phyloP scores from a whole-genome alignment of 2,888 invertebrate genomes.

The Oxyteleia sp. region DNA sequence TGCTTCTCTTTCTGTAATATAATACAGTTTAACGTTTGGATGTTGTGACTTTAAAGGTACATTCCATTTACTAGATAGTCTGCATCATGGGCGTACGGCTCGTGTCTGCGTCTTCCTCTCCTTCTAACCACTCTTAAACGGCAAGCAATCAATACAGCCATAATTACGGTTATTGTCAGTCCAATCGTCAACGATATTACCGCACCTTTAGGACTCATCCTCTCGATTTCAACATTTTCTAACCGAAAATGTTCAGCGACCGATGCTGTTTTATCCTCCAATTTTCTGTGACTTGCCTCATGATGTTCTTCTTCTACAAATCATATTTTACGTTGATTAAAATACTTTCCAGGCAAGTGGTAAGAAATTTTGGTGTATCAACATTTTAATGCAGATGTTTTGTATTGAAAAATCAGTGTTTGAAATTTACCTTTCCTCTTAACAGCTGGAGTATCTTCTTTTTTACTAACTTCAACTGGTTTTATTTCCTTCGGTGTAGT shows the following conservation, averaged over 20 bases:
- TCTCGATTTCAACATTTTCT: conserved; percentile 78
- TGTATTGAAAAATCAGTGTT: not conserved
- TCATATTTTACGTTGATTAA: conserved; percentile 7
- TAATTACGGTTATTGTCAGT: conserved; percentile 92
- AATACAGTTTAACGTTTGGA: conserved; percentile 53
- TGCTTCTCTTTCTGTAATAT: too few species aligned
- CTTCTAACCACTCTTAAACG: conserved; percentile 93
- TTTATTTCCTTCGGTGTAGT: conserved; percentile 3
- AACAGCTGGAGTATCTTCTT: conserved; percentile 22
- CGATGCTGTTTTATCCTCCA: conserved; percentile 68
- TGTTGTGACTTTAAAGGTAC: conserved; percentile 92
- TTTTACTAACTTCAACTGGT: conserved; percentile 5
- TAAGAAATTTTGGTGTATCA: not conserved
- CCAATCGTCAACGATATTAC: conserved; percentile 94
- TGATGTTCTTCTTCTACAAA: conserved; percentile 49
- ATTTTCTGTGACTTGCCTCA: conserved; percentile 26
- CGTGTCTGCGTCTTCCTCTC: conserved; percentile 92
- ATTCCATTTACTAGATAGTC: conserved; percentile 99
- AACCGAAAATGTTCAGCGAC: conserved; percentile 82
- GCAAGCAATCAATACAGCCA: conserved; percentile 94
- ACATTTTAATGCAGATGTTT: too few species aligned
- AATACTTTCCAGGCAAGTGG: not conserved
- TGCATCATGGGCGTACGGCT: conserved; percentile 96
- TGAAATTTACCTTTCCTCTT: conserved; percentile 46
- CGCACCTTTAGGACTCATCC: conserved; percentile 92